Conservation (phyloP, 2,113 vertebrate species). For the Salvelinus namaycush region DNA sequence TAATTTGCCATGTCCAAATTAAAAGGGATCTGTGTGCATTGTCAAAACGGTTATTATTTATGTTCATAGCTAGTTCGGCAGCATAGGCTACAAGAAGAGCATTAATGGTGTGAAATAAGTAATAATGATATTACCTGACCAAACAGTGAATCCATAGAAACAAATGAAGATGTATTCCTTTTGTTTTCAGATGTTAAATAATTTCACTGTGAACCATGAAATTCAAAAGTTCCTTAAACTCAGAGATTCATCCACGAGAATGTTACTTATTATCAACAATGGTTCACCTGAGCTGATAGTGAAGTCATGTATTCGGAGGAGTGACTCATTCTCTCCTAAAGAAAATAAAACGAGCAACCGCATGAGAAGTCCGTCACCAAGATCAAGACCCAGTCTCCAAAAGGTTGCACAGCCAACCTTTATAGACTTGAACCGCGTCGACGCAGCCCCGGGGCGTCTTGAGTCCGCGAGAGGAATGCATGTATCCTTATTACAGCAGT, state of each 20-base stretch:
- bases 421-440: background rate
- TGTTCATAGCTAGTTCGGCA: background rate
- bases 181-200: background rate
- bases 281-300: background rate
- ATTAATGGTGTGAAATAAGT: background rate
- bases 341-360: background rate
- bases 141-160: conserved; percentile 36
- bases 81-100: background rate
- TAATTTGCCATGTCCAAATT: background rate
- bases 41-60: background rate
- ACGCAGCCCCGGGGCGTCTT: conserved; percentile 8
- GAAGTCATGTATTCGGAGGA: background rate
- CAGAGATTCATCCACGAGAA: background rate
- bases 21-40: background rate
- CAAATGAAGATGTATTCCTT: background rate
- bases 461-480: background rate
- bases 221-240: background rate
- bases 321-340: background rate
- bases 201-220: background rate
- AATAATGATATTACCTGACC: conserved; percentile 35
- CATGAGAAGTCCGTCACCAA: background rate
- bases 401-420: background rate
- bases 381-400: background rate
- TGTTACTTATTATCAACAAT: too few species aligned
- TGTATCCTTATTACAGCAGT: background rate